Conservation (phyloP, 2,113 vertebrate species). For the Laterallus jamaicensis region DNA sequence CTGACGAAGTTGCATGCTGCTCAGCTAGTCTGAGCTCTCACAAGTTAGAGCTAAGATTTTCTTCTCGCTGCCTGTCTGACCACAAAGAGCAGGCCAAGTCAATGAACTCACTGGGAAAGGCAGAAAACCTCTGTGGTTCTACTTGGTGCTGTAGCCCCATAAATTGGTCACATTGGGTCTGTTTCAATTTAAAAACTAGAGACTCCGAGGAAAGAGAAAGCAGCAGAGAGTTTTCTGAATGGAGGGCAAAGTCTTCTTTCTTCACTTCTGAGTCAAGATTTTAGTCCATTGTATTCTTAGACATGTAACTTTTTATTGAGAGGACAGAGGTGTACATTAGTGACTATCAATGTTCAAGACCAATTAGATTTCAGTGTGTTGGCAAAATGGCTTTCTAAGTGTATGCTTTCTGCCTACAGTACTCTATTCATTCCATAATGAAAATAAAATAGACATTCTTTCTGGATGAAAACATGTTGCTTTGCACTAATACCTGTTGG, state of each 20-base stretch:
- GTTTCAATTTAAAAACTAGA: not conserved
- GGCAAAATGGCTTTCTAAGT: not conserved
- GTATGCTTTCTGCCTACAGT: not conserved
- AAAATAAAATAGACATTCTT: not conserved
- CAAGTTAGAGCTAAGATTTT: not conserved
- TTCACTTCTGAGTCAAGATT: not conserved
- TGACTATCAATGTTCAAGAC: not conserved
- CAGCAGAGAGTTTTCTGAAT: not conserved
- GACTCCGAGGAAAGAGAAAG: not conserved
- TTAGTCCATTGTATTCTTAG: not conserved
- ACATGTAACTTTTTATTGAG: not conserved
- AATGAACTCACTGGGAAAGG: not conserved
- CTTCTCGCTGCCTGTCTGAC: not conserved
- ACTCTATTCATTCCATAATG: not conserved
- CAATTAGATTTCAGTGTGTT: not conserved
- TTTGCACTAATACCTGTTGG: not conserved
- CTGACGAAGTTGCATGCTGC: not conserved
- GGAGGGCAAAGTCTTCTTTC: not conserved
- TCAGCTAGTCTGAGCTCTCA: not conserved
- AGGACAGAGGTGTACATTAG: not conserved
- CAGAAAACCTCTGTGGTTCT: not conserved
- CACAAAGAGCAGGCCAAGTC: not conserved
- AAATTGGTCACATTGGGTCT: not conserved
- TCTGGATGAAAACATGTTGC: not conserved
- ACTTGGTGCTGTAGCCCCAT: not conserved